Evolutionary conservation across 2,113 vertebrate genomes (phyloP), one percentile per base, ranked within the genome.

Genomic region (Pteruthius melanotis): DNA sequence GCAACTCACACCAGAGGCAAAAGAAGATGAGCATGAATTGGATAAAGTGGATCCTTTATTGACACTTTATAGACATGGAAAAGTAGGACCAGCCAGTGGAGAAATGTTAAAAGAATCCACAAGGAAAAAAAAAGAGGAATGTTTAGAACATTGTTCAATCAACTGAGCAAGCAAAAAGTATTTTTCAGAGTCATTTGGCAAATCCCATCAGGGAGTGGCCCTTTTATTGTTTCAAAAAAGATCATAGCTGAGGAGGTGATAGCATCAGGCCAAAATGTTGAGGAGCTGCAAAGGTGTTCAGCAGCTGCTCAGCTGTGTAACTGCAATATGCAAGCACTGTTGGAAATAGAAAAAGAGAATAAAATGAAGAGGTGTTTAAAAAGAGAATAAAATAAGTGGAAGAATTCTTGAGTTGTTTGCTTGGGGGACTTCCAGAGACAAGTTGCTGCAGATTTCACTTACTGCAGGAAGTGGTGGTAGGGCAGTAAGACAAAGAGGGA

Each of bases 181-280:
- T 6, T 84, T 79, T 86, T 40, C 28, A 35, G 52, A 50, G 16
- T 54, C 5, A 27, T 59, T 79, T 27, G 44, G 30, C 24, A 79
- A 56, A 64, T 76, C 44, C 56, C 35, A 18, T 27, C 7, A 70
- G 49, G 44, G 27, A 70, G 61, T 4, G 2, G 18, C 44, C 20
- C 7, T 72, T 78, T 35, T 35, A 15, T 23, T 78, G 26, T 44
- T 95, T 76, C 15, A 7, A 13, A 39, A 75, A 28, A 49, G 10
- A 11, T 54, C 14, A 1, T 22, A 50, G 30, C 14, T 47, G 35
- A 63, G 66, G 37, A 83, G 20, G 37, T 56, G 64, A 42, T 9
- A 45, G 15, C 0, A 0, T n/a, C 1, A 0, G 21, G 31, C 45
- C 44, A 35, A 47, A 77, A 44, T 1, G 0, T 7, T 28, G 33